Conservation (phyloP, 2,797 vertebrate species). For the Peromyscus eremicus region DNA sequence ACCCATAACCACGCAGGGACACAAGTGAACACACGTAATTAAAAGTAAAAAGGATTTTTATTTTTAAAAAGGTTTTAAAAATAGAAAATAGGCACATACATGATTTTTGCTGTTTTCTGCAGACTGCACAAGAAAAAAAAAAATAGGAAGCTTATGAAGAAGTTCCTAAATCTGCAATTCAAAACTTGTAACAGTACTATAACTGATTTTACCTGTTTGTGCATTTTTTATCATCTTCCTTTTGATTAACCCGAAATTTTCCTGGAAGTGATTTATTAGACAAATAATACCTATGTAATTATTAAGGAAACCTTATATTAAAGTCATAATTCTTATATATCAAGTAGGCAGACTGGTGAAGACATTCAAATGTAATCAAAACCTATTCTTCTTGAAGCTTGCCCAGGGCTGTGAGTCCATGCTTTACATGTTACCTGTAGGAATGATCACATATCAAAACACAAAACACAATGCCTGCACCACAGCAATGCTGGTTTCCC, state of each 20-base stretch:
- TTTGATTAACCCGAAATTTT: constrained; percentile 91
- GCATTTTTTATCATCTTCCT: constrained; percentile 87
- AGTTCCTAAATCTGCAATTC: constrained; percentile 44
- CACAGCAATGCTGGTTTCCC: neutral
- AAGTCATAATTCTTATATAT: constrained; percentile 5
- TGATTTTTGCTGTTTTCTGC: constrained; percentile 87
- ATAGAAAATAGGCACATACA: constrained; percentile 83
- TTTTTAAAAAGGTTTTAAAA: constrained; percentile 14
- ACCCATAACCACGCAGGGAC: neutral
- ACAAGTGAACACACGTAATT: neutral
- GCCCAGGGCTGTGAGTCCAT: too few species aligned
- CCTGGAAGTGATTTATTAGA: constrained; percentile 92
- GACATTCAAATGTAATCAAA: constrained; percentile 8
- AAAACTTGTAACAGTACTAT: constrained; percentile 13
- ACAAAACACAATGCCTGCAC: neutral
- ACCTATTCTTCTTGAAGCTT: neutral
- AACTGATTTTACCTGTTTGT: constrained; percentile 86
- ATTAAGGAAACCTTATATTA: constrained; percentile 87
- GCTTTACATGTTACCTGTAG: neutral
- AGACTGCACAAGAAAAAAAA: constrained; percentile 84
- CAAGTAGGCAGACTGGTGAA: constrained; percentile 11
- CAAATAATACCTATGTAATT: constrained; percentile 93
- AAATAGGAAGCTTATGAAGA: constrained; percentile 72
- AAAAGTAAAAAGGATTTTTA: neutral
- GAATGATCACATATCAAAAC: neutral